These are phyloP conservation scores for Schlechtendalia chinensis DNA, from an alignment of 1,140 invertebrate species.

Conservation along the genomic window DNA sequence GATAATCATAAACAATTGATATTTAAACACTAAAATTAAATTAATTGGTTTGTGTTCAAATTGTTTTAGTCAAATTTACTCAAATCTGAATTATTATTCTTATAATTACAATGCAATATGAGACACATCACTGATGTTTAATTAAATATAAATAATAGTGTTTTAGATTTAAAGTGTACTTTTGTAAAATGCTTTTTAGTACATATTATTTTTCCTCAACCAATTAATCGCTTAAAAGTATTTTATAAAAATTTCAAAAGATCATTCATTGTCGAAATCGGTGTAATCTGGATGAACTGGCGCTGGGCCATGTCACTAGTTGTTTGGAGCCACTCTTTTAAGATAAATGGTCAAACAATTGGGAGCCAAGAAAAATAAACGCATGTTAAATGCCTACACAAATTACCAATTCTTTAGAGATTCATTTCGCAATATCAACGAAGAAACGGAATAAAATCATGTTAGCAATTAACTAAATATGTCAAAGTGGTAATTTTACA, in stretches of 20 bases:
- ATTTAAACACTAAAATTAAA: too few species aligned
- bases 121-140: too few species aligned
- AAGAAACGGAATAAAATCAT: not conserved
- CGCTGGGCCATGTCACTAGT: not conserved
- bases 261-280: not conserved
- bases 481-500: too few species aligned
- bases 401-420: not conserved
- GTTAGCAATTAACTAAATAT: not conserved
- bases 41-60: too few species aligned
- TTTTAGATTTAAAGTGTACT: not conserved
- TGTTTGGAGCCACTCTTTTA: not conserved
- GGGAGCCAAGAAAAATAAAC: constrained; percentile 24
- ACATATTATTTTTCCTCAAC: not conserved
- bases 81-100: too few species aligned
- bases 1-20: too few species aligned
- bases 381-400: not conserved
- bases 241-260: not conserved
- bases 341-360: not conserved
- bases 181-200: not conserved
- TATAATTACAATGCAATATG: too few species aligned
- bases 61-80: too few species aligned
- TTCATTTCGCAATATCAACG: not conserved
- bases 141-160: too few species aligned
- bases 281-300: constrained; percentile 6
- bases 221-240: not conserved